Percentiles rank a stretch among this genome's conserved stretches.
These are phyloP conservation scores for Buceros bicornis DNA, from an alignment of 2,797 vertebrate species.

Conservation along the genomic window DNA sequence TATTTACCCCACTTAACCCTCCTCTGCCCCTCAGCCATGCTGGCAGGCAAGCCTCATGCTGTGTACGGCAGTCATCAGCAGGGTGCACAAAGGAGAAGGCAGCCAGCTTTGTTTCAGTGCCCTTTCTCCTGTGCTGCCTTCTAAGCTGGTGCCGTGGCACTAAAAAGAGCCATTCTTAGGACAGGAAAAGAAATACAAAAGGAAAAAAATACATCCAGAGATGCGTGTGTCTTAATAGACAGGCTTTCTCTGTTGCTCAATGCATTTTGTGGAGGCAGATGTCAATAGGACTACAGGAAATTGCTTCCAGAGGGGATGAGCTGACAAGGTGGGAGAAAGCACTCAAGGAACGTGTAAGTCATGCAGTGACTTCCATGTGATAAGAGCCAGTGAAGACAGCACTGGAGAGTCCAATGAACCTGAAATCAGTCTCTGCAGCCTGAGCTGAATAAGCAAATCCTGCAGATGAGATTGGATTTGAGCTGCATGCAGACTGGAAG, in stretches of 20 bases:
- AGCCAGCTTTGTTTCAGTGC: background rate
- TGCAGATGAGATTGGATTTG: background rate
- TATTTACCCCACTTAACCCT: background rate
- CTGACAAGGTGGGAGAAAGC: background rate
- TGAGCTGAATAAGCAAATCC: background rate
- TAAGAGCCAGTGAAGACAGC: background rate
- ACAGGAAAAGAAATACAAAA: background rate
- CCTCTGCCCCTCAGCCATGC: background rate
- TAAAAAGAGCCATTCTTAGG: background rate
- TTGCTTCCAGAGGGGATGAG: background rate
- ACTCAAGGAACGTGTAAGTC: background rate
- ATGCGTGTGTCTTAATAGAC: background rate
- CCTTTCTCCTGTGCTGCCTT: background rate
- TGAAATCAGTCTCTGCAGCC: background rate
- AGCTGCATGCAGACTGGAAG: accelerated
- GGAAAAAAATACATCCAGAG: background rate
- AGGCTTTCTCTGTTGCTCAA: background rate
- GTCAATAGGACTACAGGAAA: background rate
- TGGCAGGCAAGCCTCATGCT: background rate
- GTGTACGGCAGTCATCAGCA: background rate
- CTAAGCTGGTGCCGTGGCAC: background rate
- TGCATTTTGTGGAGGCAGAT: background rate
- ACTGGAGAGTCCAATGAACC: background rate
- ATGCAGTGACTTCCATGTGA: background rate
- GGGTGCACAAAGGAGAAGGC: background rate